Percentiles rank a stretch among this genome's conserved stretches.
These are phyloP conservation scores for Chelidonichthys spinosus DNA, from an alignment of 2,797 vertebrate genomes.

Conservation along the genomic window DNA sequence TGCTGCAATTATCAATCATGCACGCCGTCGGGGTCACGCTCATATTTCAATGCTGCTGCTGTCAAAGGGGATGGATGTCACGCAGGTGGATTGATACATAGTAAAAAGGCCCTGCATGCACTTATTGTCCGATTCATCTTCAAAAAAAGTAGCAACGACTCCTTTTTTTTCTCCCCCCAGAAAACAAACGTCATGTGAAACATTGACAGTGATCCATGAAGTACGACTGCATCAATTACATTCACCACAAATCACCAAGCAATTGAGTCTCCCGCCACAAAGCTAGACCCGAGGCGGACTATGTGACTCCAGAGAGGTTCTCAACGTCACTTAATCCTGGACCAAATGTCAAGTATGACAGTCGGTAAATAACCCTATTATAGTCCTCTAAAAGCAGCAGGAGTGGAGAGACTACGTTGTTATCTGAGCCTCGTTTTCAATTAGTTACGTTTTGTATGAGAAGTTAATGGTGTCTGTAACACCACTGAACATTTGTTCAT, in stretches of 20 bases:
- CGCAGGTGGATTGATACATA: constrained; percentile 54
- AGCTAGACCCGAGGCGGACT: constrained; percentile 27
- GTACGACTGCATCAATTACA: constrained; percentile 31
- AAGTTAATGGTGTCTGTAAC: constrained; percentile 57
- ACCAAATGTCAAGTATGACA: constrained; percentile 54
- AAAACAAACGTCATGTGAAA: constrained; percentile 15
- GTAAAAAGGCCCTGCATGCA: constrained; percentile 7
- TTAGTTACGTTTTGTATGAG: constrained; percentile 54
- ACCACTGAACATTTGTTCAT: constrained; percentile 55
- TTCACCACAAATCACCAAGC: constrained; percentile 48
- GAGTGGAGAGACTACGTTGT: constrained; percentile 25
- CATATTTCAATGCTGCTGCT: constrained; percentile 49
- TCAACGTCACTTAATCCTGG: constrained; percentile 48
- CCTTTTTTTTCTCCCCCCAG: too few relatives aligned
- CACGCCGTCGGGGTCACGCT: constrained; percentile 37
- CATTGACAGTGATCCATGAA: constrained; percentile 36
- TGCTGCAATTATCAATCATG: constrained; percentile 79
- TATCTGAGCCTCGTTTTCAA: constrained; percentile 57
- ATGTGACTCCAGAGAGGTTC: constrained; percentile 43
- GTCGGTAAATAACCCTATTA: constrained; percentile 52
- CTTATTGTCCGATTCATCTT: constrained; percentile 46
- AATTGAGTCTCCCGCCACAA: constrained; percentile 41
- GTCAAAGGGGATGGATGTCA: constrained; percentile 60
- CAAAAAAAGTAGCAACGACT: background rate
- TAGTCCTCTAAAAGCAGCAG: constrained; percentile 9